These are phyloP conservation scores for Pandemis cinnamomeana DNA, from an alignment of 2,888 invertebrate genomes.

Conservation along the genomic window DNA sequence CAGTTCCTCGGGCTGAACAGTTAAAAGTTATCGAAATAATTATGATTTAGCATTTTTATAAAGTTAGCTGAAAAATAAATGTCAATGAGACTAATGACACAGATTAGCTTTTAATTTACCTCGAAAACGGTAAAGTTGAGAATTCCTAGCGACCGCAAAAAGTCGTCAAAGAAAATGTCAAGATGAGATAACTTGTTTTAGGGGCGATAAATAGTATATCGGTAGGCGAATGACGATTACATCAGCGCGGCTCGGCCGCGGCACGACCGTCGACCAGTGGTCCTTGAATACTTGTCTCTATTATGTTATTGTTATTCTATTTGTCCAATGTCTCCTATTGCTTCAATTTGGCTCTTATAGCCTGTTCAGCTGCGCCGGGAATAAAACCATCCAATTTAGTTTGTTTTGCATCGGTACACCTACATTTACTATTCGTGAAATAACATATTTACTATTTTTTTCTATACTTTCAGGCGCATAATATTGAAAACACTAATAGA, in stretches of 20 bases:
- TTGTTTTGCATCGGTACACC: conserved; percentile 27
- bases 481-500: conserved; percentile 1
- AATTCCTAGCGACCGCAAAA: conserved; percentile 19
- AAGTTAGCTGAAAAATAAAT: background rate
- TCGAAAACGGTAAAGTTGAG: conserved; percentile 15
- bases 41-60: background rate
- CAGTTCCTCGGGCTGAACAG: background rate
- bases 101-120: conserved; percentile 1
- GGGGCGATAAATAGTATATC: conserved; percentile 27
- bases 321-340: conserved; percentile 35
- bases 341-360: background rate
- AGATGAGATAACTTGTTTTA: conserved; percentile 34
- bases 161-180: conserved; percentile 33
- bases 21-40: background rate
- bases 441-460: background rate
- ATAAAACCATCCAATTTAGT: conserved; percentile 26
- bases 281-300: conserved; percentile 33
- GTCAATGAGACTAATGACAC: conserved; percentile 4
- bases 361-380: conserved; percentile 6
- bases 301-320: conserved; percentile 41
- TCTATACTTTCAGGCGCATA: background rate
- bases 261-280: conserved; percentile 33
- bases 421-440: conserved; percentile 19
- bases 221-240: conserved; percentile 36
- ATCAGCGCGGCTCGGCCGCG: conserved; percentile 28